Base-by-base conservation (phyloP, 2,888 invertebrate species). In the Cataglyphis livida region DNA sequence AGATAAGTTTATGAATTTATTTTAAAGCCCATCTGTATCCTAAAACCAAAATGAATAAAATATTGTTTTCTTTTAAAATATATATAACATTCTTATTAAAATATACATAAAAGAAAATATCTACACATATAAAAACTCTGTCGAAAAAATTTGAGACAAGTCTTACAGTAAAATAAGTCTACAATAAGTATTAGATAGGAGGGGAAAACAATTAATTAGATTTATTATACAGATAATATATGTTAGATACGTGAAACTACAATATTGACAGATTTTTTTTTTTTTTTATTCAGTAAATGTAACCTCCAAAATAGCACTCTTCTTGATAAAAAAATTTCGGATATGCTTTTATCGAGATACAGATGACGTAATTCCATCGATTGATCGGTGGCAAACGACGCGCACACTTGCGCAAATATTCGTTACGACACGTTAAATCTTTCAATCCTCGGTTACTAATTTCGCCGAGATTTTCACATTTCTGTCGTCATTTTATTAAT, bases 351-450 rank as follows among this genome's bases (percentile, higher is more conserved):
- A 32, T 64, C 32, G 25, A 18, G n/a, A 6, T 7, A 51, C 6
- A n/a, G 1, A 41, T 64, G 48, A 64, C 4, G 7, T 48, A 74
- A 74, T 21, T 10, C 18, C 1, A 15, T 51, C n/a, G 51, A 51
- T 51, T 32, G 61, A 62, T 62, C 32, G 32, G 32, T 62, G 44
- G 21, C 48, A 21, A 74, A 74, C 21, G 62, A 44, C 44, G 10
- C 35, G 10, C 35, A 35, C 74, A 74, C 62, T 62, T 48, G 74
- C 21, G 44, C 74, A 74, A 74, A 74, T 74, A 62, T 48, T 44
- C 61, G 44, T 48, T 62, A 44, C 74, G 44, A 18, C 15, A 44
- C 7, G 41, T 62, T 48, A 44, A 44, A 74, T 51, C 64, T 32
- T 74, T 74, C 32, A 15, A 44, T 48, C 74, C 62, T 62, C 35